A percentile compares a stretch with the other conserved stretches of the same genome.
phyloP scores from a whole-genome alignment of 2,797 vertebrate species.

The Anguilla anguilla region DNA sequence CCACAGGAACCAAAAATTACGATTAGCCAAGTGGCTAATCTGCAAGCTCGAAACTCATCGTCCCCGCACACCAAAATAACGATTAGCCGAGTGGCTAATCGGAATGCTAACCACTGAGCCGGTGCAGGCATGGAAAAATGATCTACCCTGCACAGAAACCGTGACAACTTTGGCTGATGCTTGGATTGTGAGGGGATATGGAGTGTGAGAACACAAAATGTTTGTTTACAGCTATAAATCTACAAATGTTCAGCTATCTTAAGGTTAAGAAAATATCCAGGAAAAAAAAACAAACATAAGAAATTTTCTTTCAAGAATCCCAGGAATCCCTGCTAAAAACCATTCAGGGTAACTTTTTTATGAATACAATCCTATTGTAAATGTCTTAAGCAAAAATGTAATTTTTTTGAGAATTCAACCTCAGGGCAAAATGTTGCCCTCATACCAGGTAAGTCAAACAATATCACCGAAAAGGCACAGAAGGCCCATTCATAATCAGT shows the following conservation, averaged over 20 bases:
- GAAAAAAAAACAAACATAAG: not conserved
- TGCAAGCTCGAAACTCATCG: too few species aligned
- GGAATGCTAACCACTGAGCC: too few species aligned
- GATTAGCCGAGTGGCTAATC: too few species aligned
- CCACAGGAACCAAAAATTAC: too few species aligned
- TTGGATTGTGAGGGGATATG: not conserved
- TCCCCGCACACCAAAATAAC: too few species aligned
- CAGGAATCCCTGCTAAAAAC: not conserved
- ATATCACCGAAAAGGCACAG: not conserved
- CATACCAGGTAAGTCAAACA: not conserved
- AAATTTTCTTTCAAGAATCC: not conserved
- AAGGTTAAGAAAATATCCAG: not conserved
- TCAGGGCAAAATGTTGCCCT: not conserved
- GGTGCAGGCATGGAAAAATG: too few species aligned
- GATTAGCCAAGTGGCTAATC: too few species aligned
- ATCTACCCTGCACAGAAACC: too few species aligned
- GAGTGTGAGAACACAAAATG: not conserved
- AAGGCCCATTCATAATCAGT: not conserved
- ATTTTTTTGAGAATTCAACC: not conserved
- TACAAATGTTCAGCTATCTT: not conserved
- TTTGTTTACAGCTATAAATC: not conserved
- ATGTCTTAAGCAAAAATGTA: not conserved
- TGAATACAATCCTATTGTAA: not conserved
- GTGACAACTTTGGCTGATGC: too few species aligned
- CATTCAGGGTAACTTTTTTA: not conserved